phyloP scores from a whole-genome alignment of 2,113 vertebrate genomes.

The Aix galericulata region DNA sequence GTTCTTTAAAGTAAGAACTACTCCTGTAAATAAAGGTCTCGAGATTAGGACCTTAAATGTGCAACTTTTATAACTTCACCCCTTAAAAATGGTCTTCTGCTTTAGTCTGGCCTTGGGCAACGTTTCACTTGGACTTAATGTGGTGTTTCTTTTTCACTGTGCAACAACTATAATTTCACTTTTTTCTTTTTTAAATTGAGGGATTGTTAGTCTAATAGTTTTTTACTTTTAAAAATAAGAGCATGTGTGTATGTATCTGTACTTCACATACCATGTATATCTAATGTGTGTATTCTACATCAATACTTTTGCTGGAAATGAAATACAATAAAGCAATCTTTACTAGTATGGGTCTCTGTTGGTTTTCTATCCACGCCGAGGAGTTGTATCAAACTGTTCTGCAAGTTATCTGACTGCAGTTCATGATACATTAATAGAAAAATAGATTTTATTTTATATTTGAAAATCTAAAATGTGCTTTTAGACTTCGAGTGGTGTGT shows the following conservation, averaged over 20 bases:
- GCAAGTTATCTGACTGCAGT: not conserved
- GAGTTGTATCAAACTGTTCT: not conserved
- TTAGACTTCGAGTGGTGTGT: not conserved
- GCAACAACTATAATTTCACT: not conserved
- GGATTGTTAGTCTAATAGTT: not conserved
- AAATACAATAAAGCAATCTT: not conserved
- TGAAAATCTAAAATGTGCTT: not conserved
- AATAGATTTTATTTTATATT: not conserved
- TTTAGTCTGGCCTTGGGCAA: not conserved
- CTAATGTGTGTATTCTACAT: not conserved
- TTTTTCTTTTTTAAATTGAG: not conserved
- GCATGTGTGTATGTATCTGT: not conserved
- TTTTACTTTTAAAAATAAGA: not conserved
- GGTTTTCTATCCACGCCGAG: not conserved
- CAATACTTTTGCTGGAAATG: not conserved
- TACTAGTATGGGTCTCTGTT: accelerated
- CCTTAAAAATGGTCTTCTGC: not conserved
- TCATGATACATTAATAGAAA: not conserved
- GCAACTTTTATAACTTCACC: not conserved
- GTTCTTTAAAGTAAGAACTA: not conserved
- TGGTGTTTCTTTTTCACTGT: not conserved
- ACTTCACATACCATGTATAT: not conserved
- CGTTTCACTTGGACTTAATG: not conserved
- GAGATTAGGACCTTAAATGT: conserved; percentile 2
- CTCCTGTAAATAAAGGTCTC: conserved; percentile 16